Evolutionary conservation across 2,888 invertebrate genomes (phyloP), one percentile per base, ranked within the genome.

Genomic region (Onchidella celtica): DNA sequence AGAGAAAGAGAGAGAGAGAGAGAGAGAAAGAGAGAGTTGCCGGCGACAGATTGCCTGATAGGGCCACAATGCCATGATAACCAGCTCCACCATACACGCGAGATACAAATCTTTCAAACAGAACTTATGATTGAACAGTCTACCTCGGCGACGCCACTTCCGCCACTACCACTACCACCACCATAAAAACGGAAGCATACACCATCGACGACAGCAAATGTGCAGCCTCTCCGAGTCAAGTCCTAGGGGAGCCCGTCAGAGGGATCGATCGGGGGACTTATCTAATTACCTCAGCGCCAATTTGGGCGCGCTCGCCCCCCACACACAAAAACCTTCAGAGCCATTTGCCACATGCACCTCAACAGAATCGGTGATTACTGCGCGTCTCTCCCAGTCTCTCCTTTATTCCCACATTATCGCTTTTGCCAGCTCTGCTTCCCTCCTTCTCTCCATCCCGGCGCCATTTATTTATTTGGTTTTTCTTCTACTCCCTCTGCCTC

Each of bases 331-430:
- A 79, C 70, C 36, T 59, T 70, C 34, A 32, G 72, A 63, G 70
- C 79, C 79, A 79, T 79, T 79, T 72, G 79, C 70, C 79, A 79
- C 79, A 72, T 79, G 79, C 79, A 79, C 79, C 70, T 61, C 79
- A 70, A 40, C 69, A 65, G 38, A 70, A 63, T 70, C 70, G 70
- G 61, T 79, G 63, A 79, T 79, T 79, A 70, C 79, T 40, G 38
- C 21, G 24, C 27, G 36, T 29, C 36, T 59, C 69, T 68, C n/a
- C n/a, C 59, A 36, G 55, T 66, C 65, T 24, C 47, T 32, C 24
- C 75, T 65, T n/a, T 32, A 17, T 36, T 68, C 78, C 24, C 34
- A 59, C 34, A 57, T 65, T 78, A 55, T 68, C 78, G n/a, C 38
- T 69, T 61, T 57, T 68, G 63, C 59, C 66, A 65, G 63, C 59